Evolutionary conservation across 2,797 vertebrate species (phyloP).

Genomic region (Dryobates pubescens): DNA sequence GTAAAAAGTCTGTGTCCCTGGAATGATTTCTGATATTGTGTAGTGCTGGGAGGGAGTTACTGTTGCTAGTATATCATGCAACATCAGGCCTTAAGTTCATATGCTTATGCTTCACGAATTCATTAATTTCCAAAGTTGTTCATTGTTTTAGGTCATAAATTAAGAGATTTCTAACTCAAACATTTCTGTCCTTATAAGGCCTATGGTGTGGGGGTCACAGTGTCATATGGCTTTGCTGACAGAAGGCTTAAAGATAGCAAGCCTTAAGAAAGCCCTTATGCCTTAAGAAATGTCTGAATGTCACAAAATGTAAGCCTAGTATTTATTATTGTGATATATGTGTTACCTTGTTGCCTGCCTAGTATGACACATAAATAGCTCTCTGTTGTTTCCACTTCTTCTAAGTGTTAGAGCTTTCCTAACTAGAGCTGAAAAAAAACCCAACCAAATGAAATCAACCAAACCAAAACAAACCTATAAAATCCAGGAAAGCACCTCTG

Average conservation of each 20-base stretch:
- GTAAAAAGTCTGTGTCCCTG: conserved; percentile 7
- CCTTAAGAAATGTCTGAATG: background rate
- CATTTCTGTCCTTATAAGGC: background rate
- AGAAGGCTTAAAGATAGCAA: background rate
- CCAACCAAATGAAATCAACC: no score
- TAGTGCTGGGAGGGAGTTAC: conserved; percentile 2
- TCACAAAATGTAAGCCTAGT: background rate
- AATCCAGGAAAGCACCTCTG: background rate
- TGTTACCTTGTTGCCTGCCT: background rate
- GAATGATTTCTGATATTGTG: conserved; percentile 29
- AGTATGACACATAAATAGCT: background rate
- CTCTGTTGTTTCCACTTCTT: background rate
- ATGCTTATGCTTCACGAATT: background rate
- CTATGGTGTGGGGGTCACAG: background rate
- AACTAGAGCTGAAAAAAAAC: background rate
- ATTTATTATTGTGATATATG: background rate
- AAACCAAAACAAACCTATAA: no score
- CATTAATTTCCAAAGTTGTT: conserved; percentile 11
- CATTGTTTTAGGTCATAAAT: conserved; percentile 18
- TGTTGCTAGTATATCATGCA: background rate
- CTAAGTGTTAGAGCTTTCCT: background rate
- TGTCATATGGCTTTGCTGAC: background rate
- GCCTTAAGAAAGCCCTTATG: background rate
- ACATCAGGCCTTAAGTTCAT: conserved; percentile 1
- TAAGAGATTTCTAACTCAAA: background rate